A percentile compares a stretch with the other conserved stretches of the same genome.
Conservation (phyloP, 92 coral and sea anemone species). For the Virgularia gustaviana region DNA sequence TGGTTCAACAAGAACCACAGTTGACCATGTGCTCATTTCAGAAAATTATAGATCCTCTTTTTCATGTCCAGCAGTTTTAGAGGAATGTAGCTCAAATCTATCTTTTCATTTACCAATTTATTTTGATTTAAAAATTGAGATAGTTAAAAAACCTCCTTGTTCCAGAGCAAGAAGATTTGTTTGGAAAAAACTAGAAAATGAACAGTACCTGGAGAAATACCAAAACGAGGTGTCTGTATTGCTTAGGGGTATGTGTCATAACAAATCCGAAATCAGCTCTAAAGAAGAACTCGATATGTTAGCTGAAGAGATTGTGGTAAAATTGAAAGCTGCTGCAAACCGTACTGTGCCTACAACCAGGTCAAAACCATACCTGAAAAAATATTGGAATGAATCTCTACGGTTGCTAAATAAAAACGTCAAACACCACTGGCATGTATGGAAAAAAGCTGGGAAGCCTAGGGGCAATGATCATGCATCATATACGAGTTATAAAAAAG, state of each 20-base stretch:
- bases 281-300: background rate
- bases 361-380: background rate
- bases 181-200: background rate
- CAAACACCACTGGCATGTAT: background rate
- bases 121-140: background rate
- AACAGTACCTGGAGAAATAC: background rate
- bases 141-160: background rate
- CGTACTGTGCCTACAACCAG: background rate
- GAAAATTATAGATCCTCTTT: too few species aligned
- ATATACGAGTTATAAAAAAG: background rate
- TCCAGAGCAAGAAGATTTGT: background rate
- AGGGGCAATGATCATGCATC: slow-evolving; percentile 1
- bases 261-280: background rate
- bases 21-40: too few species aligned
- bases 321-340: background rate
- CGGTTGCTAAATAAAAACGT: background rate
- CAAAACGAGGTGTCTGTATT: background rate
- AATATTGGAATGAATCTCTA: background rate
- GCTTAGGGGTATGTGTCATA: background rate
- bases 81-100: background rate
- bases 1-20: too few species aligned
- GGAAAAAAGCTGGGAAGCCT: background rate
- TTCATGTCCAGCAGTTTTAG: background rate
- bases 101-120: background rate
- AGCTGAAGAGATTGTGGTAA: background rate